Evolutionary conservation across 2,888 invertebrate species (phyloP), one percentile per base, ranked within the genome.

Genomic region (Heliconius cydno): DNA sequence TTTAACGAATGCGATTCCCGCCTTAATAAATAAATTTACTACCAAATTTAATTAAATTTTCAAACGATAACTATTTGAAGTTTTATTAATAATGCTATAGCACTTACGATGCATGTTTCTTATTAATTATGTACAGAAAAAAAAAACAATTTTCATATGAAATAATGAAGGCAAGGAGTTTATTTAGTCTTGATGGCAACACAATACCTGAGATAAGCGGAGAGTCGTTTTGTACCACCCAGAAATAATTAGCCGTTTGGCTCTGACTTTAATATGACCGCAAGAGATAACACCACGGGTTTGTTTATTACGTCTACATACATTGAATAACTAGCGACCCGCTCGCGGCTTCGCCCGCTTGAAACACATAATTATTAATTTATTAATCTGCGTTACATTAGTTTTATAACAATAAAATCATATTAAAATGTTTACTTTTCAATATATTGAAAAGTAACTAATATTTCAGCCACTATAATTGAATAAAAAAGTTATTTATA

Each of bases 201-300:
- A 79, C 74, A 75, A 75, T 79, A 74, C 41, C 30, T 79, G 22
- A 79, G 78, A 75, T 79, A 79, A 79, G 41, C 68, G 63, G 74
- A 63, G 66, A 78, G 25, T 70, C 22, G 75, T 68, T 68, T 52
- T 57, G 60, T 75, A 74, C 78, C 74, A 60, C 74, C 74, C 68
- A 78, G 68, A 68, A 75, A 73, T 68, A 68, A 80, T 77, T 80
- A 77, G 63, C n/a, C 28, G 75, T 13, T 65, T 46, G 65, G 65
- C 66, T 63, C 65, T 78, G 68, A 76, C 66, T 82, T 77, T 78
- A 68, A 80, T 72, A 70, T 74, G 80, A 80, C 81, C 80, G 80
- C 63, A 67, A 52, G 41, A 74, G 78, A 82, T 79, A 79, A 80
- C 60, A 77, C 78, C 66, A 76, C 60, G 60, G 38, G 38, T 63